Base-by-base conservation (phyloP, 2,797 vertebrate species). In the Bryconaethiops microstoma region DNA sequence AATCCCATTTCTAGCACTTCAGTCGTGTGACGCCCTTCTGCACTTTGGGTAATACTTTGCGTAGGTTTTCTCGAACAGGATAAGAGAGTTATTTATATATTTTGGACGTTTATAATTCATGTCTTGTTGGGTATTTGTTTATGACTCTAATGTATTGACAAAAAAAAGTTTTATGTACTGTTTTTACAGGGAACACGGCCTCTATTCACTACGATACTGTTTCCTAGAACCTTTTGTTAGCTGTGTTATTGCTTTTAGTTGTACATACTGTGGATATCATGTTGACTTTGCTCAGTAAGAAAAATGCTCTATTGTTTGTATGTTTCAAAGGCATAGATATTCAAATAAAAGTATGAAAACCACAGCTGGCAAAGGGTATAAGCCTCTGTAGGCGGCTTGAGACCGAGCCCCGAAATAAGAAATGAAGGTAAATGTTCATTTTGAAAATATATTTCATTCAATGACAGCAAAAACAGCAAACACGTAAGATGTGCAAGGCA, bases 211-310 rank as follows among this genome's bases (percentile, higher is more conserved):
- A 19, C 83, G 50, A 62, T 83, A 65, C 76, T 80, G 74, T 82
- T 74, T 40, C 54, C 40, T 65, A 59, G n/a, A 39, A 75, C 79
- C 54, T 87, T 83, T 4, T 84, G 80, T 84, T 83, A 82, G 76
- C 39, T 80, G 74, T 76, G 74, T 84, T 81, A 19, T 80, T 40
- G 68, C 79, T 77, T 52, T 74, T 87, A 77, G 85, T 82, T 91
- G 89, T 92, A 89, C 75, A 88, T 86, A 86, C 72, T 83, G 88
- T 90, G 83, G 78, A 87, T 86, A 74, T 87, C 83, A 79, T 87
- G 83, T 88, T 89, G 78, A 83, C 81, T 82, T 78, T 83, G 78
- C 83, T 90, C 55, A 45, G 84, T 86, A 88, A 88, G 83, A 88
- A 88, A 87, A 78, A 78, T 85, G 83, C 80, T 88, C 75, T 72